Evolutionary conservation across 2,888 invertebrate species (phyloP).

Genomic region (Dynastes maya): DNA sequence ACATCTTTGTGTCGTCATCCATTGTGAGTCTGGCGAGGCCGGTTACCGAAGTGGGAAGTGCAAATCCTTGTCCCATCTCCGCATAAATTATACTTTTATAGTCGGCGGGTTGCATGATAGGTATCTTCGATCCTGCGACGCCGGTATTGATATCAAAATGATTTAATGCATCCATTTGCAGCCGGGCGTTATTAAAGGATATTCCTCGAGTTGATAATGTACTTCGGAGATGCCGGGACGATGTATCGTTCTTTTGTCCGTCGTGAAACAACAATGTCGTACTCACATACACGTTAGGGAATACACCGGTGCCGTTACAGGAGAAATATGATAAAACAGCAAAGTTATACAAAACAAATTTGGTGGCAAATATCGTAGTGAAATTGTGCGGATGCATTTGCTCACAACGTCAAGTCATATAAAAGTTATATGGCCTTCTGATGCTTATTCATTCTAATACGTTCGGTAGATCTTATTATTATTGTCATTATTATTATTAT

Average conservation of each 20-base stretch:
- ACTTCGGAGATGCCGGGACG: background rate
- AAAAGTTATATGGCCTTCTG: no score
- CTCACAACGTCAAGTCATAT: no score
- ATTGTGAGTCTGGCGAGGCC: slow-evolving; percentile 23
- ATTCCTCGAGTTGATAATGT: slow-evolving; percentile 29
- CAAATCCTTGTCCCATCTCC: slow-evolving; percentile 35
- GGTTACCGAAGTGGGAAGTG: slow-evolving; percentile 30
- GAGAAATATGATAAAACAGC: no score
- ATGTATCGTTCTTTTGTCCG: background rate
- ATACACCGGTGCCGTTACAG: no score
- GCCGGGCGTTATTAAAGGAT: slow-evolving; percentile 24
- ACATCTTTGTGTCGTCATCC: slow-evolving; percentile 25
- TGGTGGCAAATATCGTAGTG: no score
- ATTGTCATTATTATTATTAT: no score
- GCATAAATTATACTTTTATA: slow-evolving; percentile 41
- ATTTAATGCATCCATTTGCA: slow-evolving; percentile 34
- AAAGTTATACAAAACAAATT: no score
- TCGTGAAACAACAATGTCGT: no score
- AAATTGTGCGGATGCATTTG: no score
- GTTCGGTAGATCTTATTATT: no score
- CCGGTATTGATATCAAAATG: slow-evolving; percentile 36
- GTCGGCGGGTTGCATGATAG: background rate
- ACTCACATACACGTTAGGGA: no score
- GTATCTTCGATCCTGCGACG: slow-evolving; percentile 15
- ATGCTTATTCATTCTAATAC: no score